A percentile compares a stretch with the other conserved stretches of the same genome.
Conservation (phyloP, 2,113 vertebrate genomes). For the Fregetta grallaria region DNA sequence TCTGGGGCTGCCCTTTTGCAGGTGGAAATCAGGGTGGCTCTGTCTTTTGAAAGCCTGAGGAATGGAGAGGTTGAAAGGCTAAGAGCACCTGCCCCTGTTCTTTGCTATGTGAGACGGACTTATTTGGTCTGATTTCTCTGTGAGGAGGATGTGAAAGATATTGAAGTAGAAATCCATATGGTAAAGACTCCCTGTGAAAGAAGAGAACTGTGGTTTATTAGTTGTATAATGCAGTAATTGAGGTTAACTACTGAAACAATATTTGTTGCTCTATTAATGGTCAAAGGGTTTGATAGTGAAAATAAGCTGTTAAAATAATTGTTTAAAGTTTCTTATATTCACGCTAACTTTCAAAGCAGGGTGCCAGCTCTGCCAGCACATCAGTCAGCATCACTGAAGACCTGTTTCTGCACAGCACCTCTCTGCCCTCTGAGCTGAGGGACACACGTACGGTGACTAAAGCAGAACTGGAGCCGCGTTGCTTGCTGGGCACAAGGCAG, state of each 20-base stretch:
- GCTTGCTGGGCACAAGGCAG: background rate
- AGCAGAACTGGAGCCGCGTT: background rate
- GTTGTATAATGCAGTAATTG: background rate
- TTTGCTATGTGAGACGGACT: background rate
- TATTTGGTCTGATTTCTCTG: background rate
- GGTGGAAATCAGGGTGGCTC: background rate
- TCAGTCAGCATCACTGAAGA: background rate
- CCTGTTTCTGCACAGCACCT: background rate
- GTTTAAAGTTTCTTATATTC: background rate
- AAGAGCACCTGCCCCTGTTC: background rate
- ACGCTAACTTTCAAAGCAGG: background rate
- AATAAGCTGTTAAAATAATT: background rate
- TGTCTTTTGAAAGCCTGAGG: background rate
- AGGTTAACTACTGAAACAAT: background rate
- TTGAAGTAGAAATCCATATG: background rate
- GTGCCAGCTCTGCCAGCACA: background rate
- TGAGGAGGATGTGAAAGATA: background rate
- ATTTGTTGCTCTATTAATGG: background rate
- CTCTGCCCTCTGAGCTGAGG: background rate
- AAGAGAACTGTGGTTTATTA: background rate
- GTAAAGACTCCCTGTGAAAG: background rate
- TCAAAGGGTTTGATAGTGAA: background rate
- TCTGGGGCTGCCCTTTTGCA: background rate
- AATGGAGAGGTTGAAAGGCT: background rate
- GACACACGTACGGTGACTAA: rapidly evolving